Percentiles rank a stretch among this genome's conserved stretches.
phyloP scores from a whole-genome alignment of 2,113 vertebrate genomes.

The Scatophagus argus region DNA sequence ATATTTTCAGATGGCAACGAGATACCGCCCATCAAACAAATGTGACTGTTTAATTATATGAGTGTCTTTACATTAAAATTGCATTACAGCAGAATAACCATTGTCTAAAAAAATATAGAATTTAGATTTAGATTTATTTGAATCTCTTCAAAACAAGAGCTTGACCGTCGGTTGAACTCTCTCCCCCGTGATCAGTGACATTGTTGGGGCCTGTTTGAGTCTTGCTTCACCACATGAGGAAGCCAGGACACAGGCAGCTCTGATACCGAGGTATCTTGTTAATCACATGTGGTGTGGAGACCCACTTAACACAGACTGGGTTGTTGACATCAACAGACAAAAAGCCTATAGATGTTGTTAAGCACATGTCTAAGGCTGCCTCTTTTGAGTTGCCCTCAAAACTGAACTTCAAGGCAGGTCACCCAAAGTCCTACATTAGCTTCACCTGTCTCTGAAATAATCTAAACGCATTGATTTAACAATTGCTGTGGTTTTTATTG shows the following conservation, averaged over 20 bases:
- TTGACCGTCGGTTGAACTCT: neutral
- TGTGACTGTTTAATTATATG: neutral
- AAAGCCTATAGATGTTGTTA: neutral
- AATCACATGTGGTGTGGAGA: constrained; percentile 29
- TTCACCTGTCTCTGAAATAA: neutral
- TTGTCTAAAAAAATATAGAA: too few species aligned
- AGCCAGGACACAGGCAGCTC: neutral
- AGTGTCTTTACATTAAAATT: neutral
- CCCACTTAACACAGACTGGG: constrained; percentile 18
- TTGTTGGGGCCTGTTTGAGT: neutral
- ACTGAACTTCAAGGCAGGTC: neutral
- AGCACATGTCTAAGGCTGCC: neutral
- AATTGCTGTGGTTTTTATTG: neutral
- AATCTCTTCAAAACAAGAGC: neutral
- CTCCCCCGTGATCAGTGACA: neutral
- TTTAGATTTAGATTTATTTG: too few species aligned
- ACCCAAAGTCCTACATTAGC: neutral
- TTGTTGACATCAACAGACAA: constrained; percentile 16
- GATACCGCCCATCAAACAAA: neutral
- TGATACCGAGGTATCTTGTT: neutral
- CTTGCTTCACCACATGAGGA: constrained; percentile 1
- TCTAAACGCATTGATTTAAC: neutral
- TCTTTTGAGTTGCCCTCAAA: neutral
- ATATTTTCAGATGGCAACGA: neutral
- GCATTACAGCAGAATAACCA: neutral